Evolutionary conservation across 2,113 vertebrate genomes (phyloP).

Genomic region (Pelusios castaneus): DNA sequence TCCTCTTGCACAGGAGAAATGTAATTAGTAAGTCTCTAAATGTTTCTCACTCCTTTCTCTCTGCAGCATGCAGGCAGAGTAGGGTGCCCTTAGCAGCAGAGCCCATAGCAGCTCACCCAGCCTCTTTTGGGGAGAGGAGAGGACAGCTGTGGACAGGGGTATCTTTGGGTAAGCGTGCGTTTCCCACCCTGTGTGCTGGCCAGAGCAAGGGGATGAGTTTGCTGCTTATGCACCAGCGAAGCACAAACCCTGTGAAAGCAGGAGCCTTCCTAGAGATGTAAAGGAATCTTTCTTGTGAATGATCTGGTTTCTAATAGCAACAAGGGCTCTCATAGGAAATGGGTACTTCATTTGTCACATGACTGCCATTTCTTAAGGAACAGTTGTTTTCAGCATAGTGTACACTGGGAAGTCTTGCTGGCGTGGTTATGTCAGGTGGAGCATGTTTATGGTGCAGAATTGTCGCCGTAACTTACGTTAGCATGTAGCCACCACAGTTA

Average conservation of each 20-base stretch:
- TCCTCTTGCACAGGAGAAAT: not conserved
- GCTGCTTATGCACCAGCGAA: not conserved
- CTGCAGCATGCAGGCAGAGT: not conserved
- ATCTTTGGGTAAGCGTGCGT: not conserved
- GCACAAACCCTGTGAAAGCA: not conserved
- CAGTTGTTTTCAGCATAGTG: not conserved
- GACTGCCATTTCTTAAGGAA: not conserved
- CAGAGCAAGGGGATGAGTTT: not conserved
- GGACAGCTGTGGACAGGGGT: not conserved
- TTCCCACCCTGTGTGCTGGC: not conserved
- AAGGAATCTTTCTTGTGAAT: constrained; percentile 4
- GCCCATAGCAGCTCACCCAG: not conserved
- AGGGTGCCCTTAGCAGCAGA: not conserved
- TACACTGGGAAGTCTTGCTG: not conserved
- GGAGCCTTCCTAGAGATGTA: not conserved
- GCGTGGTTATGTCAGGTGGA: accelerated
- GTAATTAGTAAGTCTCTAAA: not conserved
- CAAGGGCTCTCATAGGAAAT: constrained; percentile 52
- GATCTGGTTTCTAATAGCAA: constrained; percentile 71
- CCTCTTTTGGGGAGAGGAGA: not conserved
- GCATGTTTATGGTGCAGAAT: not conserved
- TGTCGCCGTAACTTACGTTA: not conserved
- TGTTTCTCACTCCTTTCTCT: not conserved
- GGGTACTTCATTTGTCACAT: constrained; percentile 19
- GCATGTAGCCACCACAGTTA: not conserved